Evolutionary conservation across 2,113 vertebrate species (phyloP).

Genomic region (Ceuthmochares aereus): DNA sequence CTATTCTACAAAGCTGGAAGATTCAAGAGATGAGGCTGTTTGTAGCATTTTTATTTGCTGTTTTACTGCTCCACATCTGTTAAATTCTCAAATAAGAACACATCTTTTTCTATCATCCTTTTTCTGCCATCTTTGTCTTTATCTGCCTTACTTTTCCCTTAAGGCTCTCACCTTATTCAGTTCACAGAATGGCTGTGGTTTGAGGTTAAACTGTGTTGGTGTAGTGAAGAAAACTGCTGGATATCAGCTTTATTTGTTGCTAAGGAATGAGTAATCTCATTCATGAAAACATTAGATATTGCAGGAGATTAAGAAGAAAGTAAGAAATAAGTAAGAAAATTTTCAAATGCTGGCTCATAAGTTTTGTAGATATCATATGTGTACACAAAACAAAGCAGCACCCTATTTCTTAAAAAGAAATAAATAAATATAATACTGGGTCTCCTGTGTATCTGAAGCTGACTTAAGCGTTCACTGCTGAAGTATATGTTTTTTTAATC

Average conservation of each 20-base stretch:
- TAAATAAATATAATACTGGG: background rate
- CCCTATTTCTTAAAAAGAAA: background rate
- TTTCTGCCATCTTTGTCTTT: background rate
- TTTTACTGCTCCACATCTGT: background rate
- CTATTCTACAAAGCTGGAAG: background rate
- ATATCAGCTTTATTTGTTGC: background rate
- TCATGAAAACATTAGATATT: background rate
- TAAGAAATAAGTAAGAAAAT: no score
- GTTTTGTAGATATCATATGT: background rate
- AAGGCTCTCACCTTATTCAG: background rate
- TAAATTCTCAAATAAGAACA: background rate
- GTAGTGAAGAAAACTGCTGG: background rate
- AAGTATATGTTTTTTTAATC: background rate
- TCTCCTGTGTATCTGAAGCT: background rate
- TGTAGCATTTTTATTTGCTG: background rate
- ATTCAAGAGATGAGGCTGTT: background rate
- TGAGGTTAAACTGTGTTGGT: background rate
- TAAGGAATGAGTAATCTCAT: background rate
- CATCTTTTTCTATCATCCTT: no score
- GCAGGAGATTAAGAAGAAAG: no score
- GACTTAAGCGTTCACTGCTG: background rate
- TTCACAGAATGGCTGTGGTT: background rate
- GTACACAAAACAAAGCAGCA: background rate
- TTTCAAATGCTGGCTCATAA: background rate
- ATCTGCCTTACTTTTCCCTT: background rate